A percentile compares a stretch with the other conserved stretches of the same genome.
These are phyloP conservation scores for Pelagia noctiluca DNA, from an alignment of 30 jellyfish, hydroid and myxozoan species.

Conservation along the genomic window DNA sequence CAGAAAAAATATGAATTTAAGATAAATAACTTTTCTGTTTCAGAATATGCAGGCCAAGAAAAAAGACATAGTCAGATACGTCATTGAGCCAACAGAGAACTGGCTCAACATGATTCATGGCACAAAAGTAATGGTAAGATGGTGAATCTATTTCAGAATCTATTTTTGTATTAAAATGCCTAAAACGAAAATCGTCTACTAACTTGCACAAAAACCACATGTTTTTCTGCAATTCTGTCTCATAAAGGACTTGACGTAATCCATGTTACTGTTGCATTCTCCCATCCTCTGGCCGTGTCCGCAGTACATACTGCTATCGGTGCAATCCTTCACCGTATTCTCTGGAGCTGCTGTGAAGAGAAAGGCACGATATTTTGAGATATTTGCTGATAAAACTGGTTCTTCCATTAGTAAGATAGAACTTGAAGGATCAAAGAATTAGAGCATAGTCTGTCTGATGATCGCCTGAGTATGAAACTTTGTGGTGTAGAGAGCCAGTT, in stretches of 20 bases:
- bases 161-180: neutral
- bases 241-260: constrained; percentile 15
- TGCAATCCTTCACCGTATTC: neutral
- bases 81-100: neutral
- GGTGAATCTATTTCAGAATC: neutral
- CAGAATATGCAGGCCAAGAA: too few relatives aligned
- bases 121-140: neutral
- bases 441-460: neutral
- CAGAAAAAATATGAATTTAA: too few relatives aligned
- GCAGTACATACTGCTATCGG: constrained; percentile 25
- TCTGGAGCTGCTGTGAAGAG: neutral
- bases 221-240: constrained; percentile 42
- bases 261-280: constrained; percentile 15
- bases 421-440: neutral
- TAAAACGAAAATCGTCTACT: neutral
- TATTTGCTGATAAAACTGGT: too few relatives aligned
- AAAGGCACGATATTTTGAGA: too few relatives aligned
- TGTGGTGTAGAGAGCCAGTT: too few relatives aligned
- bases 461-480: neutral
- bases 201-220: constrained; percentile 57
- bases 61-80: neutral
- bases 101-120: neutral
- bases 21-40: neutral
- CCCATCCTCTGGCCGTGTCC: constrained; percentile 24
- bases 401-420: neutral